These are phyloP conservation scores for Trinorchestia longiramus DNA, from an alignment of 1,140 invertebrate species.

Conservation along the genomic window DNA sequence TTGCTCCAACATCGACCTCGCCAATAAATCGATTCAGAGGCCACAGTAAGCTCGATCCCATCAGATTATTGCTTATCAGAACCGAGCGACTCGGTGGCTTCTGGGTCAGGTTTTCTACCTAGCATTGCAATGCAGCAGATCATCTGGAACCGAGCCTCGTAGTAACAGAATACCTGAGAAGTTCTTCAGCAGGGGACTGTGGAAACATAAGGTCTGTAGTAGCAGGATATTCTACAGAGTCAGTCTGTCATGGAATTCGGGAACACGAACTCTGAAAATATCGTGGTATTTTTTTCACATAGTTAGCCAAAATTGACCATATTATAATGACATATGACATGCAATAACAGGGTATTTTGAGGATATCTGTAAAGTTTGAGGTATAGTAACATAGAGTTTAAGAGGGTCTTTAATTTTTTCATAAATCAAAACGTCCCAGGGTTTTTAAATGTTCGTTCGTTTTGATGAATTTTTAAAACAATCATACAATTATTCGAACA, in stretches of 20 bases:
- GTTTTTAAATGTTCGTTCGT: no score
- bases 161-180: not conserved
- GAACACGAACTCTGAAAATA: not conserved
- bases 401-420: no score
- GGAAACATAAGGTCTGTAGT: not conserved
- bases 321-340: not conserved
- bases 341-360: not conserved
- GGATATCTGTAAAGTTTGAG: not conserved
- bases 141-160: not conserved
- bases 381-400: no score
- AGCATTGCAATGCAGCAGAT: not conserved
- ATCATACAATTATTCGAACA: no score
- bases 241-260: not conserved
- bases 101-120: not conserved
- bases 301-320: not conserved
- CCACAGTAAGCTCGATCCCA: not conserved
- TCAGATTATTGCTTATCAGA: not conserved
- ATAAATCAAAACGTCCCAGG: no score
- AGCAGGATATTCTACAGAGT: not conserved
- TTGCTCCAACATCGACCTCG: not conserved
- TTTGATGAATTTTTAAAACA: no score
- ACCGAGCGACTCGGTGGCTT: not conserved
- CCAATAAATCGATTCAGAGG: constrained; percentile 1
- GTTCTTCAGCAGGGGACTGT: not conserved
- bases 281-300: not conserved